Percentiles rank a stretch among this genome's conserved stretches.
These are phyloP conservation scores for Augochlora pura DNA, from an alignment of 1,140 invertebrate genomes.

Conservation along the genomic window DNA sequence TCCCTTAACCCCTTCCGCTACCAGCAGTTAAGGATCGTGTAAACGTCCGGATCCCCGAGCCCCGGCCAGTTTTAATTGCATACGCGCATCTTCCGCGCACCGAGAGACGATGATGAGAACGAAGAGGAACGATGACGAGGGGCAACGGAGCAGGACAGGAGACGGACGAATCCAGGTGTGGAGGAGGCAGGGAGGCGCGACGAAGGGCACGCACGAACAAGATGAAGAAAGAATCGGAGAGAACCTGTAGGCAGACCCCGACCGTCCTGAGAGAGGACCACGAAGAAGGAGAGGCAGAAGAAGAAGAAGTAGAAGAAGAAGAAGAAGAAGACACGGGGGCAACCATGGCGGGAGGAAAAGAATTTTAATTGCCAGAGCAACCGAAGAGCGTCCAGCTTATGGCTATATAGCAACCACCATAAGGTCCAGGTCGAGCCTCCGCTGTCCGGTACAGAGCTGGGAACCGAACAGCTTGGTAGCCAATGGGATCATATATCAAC, in stretches of 20 bases:
- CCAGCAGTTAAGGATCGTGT: conserved; percentile 66
- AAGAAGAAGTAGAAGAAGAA: conserved; percentile 50
- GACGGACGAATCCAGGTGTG: conserved; percentile 43
- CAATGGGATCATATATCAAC: conserved; percentile 80
- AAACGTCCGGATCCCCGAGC: conserved; percentile 58
- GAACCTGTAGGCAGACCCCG: conserved; percentile 45
- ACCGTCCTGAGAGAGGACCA: background rate
- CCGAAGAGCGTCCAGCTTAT: conserved; percentile 65
- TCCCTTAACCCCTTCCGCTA: conserved; percentile 59
- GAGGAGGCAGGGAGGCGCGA: conserved; percentile 50
- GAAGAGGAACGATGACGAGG: conserved; percentile 4
- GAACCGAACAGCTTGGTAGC: conserved; percentile 77
- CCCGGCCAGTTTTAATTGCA: conserved; percentile 62
- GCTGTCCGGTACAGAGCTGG: conserved; percentile 73
- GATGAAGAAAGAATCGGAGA: conserved; percentile 48
- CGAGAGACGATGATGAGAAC: conserved; percentile 39
- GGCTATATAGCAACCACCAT: conserved; percentile 68
- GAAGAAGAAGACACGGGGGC: conserved; percentile 62
- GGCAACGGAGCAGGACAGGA: conserved; percentile 6
- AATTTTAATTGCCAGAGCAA: conserved; percentile 79
- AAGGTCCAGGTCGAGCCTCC: conserved; percentile 72
- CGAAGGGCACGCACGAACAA: conserved; percentile 71
- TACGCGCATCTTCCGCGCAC: conserved; percentile 52
- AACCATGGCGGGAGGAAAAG: conserved; percentile 73
- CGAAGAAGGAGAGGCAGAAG: conserved; percentile 11